phyloP scores from a whole-genome alignment of 2,113 vertebrate genomes.

The Falcunculus frontatus region DNA sequence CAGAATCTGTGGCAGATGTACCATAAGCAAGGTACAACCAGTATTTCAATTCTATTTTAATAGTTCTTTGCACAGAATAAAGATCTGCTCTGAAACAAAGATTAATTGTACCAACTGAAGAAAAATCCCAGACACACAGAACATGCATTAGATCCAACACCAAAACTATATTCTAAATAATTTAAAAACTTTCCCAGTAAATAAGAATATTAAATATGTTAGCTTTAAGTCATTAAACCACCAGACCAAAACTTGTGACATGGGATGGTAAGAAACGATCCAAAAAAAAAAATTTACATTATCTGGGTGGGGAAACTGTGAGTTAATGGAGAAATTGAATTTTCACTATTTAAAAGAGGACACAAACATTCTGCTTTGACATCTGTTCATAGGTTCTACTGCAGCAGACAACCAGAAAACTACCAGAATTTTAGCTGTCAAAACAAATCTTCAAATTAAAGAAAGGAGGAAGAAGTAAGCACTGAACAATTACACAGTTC shows the following conservation, averaged over 20 bases:
- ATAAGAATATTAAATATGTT: background rate
- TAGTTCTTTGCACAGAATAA: background rate
- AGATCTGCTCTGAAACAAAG: background rate
- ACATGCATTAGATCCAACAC: background rate
- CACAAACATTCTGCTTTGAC: constrained; percentile 56
- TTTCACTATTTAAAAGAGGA: constrained; percentile 41
- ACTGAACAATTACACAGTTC: constrained; percentile 53
- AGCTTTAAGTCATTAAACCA: background rate
- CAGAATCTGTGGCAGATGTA: background rate
- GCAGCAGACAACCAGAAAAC: constrained; percentile 43
- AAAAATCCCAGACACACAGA: background rate
- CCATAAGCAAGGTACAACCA: background rate
- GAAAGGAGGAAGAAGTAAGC: constrained; percentile 30
- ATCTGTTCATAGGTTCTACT: constrained; percentile 60
- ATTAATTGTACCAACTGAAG: background rate
- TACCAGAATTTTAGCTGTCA: constrained; percentile 65
- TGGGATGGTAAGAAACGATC: background rate
- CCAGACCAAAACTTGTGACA: background rate
- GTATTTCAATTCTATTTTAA: background rate
- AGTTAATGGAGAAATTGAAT: constrained; percentile 36
- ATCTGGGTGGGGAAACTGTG: background rate
- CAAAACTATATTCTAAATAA: background rate
- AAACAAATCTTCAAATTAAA: constrained; percentile 54
- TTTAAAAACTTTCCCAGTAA: background rate
- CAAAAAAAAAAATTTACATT: background rate